These are phyloP conservation scores for Melanerpes formicivorus DNA, from an alignment of 2,113 vertebrate species.

Conservation along the genomic window DNA sequence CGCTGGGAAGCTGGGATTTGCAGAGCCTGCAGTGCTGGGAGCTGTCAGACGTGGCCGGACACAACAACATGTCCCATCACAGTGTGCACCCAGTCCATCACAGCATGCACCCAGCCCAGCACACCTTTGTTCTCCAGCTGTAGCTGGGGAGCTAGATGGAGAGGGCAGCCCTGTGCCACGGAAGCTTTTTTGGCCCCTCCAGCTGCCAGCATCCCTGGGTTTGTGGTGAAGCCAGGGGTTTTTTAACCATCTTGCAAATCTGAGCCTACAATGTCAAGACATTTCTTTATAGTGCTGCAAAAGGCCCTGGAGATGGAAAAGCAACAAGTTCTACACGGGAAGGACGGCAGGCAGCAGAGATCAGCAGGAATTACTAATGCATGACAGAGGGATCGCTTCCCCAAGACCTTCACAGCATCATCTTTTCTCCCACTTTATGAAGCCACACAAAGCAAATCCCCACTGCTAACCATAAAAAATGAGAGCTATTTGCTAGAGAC, in stretches of 20 bases:
- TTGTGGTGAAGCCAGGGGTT: background rate
- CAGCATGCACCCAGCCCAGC: no score
- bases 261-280: background rate
- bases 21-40: background rate
- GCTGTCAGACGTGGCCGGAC: fast-evolving
- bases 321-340: background rate
- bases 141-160: background rate
- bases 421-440: constrained; percentile 4
- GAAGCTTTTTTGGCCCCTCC: background rate
- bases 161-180: background rate
- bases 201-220: background rate
- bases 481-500: constrained; percentile 53
- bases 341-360: background rate
- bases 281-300: background rate
- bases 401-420: background rate
- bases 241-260: background rate
- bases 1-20: background rate
- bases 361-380: background rate
- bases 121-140: background rate
- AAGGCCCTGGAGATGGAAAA: background rate
- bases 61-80: background rate
- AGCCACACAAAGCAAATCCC: constrained; percentile 61
- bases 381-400: background rate
- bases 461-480: constrained; percentile 38
- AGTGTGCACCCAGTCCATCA: background rate